Base-by-base conservation (phyloP, 2,888 invertebrate genomes). In the Eugnorisma glareosa region DNA sequence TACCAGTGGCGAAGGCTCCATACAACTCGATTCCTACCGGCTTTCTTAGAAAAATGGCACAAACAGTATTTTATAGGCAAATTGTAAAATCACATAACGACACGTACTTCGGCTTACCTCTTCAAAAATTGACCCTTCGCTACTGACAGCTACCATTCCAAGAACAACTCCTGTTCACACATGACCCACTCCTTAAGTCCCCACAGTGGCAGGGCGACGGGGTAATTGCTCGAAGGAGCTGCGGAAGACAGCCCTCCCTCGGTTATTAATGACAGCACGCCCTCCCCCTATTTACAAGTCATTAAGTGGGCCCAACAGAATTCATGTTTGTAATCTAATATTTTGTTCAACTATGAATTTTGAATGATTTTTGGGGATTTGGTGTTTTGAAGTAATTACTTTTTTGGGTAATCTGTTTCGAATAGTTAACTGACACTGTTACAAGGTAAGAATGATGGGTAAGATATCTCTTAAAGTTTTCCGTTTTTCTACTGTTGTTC, bases 201-300 rank as follows among this genome's bases (percentile, higher is more conserved):
- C 51, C 21, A 75, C 90, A 75, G 59, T 83, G 77, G 73, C 71
- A 45, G 68, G 77, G 74, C 86, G 88, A 89, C 85, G 89, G 92
- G 93, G 93, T 94, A 94, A 94, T 94, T 94, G 94, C 93, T 93
- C 90, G 91, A 93, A 94, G 94, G 94, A 93, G 92, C 94, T 94
- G 95, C 90, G 89, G 90, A 92, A 94, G 94, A 94, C 94, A 94
- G 94, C 90, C 86, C 89, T 82, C 86, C 89, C 90, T 76, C 77
- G 77, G 90, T 92, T 92, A 92, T 92, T 92, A 92, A 93, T 93
- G 92, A 92, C 89, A 88, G 87, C 85, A 75, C 81, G 83, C 91
- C 91, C 89, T 85, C 90, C 88, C 90, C 91, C 91, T 93, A 93
- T 93, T 93, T 93, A 93, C 93, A 93, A 93, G 92, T 93, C 93